These are phyloP conservation scores for Acronicta aceris DNA, from an alignment of 2,888 invertebrate species.

Conservation along the genomic window DNA sequence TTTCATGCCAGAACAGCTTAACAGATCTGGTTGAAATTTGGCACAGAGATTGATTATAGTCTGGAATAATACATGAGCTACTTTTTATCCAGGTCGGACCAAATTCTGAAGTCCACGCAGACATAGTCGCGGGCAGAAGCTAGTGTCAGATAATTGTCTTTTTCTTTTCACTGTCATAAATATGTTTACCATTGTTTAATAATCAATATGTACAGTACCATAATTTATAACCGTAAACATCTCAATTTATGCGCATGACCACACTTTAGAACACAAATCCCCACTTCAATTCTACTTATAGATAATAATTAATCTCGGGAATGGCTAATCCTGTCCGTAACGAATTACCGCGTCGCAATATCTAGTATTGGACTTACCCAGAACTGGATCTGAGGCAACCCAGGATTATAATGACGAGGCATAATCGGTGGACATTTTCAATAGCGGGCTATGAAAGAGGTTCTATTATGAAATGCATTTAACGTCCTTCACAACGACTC, in stretches of 20 bases:
- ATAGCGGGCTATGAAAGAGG: constrained; percentile 9
- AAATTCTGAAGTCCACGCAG: too few species aligned
- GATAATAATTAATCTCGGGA: constrained; percentile 40
- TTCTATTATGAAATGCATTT: constrained; percentile 10
- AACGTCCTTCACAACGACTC: too few species aligned
- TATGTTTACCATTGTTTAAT: too few species aligned
- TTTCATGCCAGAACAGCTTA: too few species aligned
- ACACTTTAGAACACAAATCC: constrained; percentile 9
- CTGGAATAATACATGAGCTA: too few species aligned
- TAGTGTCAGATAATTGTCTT: too few species aligned
- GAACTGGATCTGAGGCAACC: constrained; percentile 66
- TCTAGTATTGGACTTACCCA: constrained; percentile 41
- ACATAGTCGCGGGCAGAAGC: too few species aligned
- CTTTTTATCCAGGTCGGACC: too few species aligned
- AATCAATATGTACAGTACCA: not conserved
- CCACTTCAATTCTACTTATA: constrained; percentile 10
- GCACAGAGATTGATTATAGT: too few species aligned
- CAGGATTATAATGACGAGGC: constrained; percentile 68
- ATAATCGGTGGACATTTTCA: constrained; percentile 28
- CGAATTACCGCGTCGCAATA: constrained; percentile 45
- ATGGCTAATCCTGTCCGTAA: constrained; percentile 42
- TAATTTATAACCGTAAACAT: too few species aligned
- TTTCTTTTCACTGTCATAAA: too few species aligned
- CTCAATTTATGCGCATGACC: not conserved
- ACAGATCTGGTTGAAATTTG: too few species aligned